Percentiles rank a stretch among this genome's conserved stretches.
phyloP scores from a whole-genome alignment of 2,797 vertebrate genomes.

The Gambusia yucatana region DNA sequence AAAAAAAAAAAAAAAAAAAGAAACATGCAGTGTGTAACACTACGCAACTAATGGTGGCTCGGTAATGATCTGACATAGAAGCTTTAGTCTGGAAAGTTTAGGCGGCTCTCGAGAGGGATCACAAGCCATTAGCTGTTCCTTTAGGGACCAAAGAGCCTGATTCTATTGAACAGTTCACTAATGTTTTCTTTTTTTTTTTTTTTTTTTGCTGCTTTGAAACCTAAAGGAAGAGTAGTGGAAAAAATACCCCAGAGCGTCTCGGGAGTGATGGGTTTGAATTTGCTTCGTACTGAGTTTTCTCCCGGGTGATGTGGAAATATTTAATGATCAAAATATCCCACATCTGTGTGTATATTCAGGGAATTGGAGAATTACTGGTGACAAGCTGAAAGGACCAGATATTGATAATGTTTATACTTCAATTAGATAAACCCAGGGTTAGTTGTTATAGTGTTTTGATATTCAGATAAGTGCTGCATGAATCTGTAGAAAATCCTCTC shows the following conservation, averaged over 20 bases:
- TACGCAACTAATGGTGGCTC: constrained; percentile 50
- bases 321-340: too few species aligned
- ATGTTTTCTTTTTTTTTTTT: constrained; percentile 29
- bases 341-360: background rate
- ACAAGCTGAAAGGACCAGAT: background rate
- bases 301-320: constrained; percentile 5
- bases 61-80: constrained; percentile 63
- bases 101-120: constrained; percentile 58
- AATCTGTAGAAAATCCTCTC: background rate
- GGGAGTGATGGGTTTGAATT: constrained; percentile 43
- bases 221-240: constrained; percentile 47
- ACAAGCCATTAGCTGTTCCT: constrained; percentile 64
- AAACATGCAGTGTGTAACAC: constrained; percentile 14
- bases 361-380: background rate
- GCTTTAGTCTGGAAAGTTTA: constrained; percentile 46
- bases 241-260: constrained; percentile 43
- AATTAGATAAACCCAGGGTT: background rate
- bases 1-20: background rate
- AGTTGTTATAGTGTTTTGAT: background rate
- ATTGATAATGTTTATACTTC: background rate
- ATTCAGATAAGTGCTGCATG: background rate
- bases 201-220: constrained; percentile 53
- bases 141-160: constrained; percentile 54
- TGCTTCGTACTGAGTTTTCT: constrained; percentile 10
- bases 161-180: constrained; percentile 73